Conservation (phyloP, 2,797 vertebrate genomes). For the Ciconia nigra region DNA sequence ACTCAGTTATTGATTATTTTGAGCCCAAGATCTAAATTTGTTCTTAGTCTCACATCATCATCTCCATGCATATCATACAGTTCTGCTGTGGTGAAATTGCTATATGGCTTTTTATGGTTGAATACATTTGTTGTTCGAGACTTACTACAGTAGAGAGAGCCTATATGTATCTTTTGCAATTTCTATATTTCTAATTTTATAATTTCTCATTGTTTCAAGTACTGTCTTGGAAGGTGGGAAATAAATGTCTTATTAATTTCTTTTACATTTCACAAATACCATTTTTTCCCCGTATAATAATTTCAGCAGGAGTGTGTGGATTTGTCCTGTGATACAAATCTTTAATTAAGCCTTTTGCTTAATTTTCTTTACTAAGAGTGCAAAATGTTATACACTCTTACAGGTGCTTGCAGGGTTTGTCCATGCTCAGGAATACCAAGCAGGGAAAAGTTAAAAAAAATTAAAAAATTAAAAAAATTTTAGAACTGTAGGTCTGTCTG, state of each 20-base stretch:
- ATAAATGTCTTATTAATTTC: not conserved
- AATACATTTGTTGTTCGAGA: not conserved
- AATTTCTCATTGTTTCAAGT: not conserved
- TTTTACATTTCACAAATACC: not conserved
- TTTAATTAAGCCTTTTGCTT: conserved; percentile 18
- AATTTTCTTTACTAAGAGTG: not conserved
- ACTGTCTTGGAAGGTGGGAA: not conserved
- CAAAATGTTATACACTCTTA: not conserved
- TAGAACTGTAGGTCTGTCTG: not conserved
- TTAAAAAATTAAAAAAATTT: not conserved
- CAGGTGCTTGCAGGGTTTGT: not conserved
- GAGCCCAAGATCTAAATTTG: not conserved
- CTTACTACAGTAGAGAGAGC: not conserved
- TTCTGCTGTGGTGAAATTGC: not conserved
- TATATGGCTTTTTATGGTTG: not conserved
- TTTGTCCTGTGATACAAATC: not conserved
- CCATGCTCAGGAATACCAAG: not conserved
- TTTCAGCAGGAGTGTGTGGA: not conserved
- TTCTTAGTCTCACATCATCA: not conserved
- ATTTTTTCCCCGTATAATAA: not conserved
- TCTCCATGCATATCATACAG: not conserved
- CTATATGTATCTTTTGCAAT: not conserved
- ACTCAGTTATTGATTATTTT: not conserved
- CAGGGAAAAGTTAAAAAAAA: not conserved
- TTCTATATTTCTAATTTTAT: not conserved